phyloP scores from a whole-genome alignment of 2,888 invertebrate species.

The Leucozona laternaria region DNA sequence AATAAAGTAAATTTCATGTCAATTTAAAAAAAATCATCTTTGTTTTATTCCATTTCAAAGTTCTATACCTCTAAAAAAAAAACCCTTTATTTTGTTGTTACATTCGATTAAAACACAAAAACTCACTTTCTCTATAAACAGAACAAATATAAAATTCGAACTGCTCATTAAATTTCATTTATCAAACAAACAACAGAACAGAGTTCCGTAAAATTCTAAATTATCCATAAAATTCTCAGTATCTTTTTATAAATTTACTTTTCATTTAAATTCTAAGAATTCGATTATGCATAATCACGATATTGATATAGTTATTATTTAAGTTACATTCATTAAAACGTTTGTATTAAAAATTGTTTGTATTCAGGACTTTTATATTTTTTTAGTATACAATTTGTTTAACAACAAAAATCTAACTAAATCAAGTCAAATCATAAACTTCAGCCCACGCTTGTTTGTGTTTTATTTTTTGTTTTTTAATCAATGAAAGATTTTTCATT shows the following conservation, averaged over 20 bases:
- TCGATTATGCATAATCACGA: neutral
- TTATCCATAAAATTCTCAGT: neutral
- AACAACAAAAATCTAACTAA: neutral
- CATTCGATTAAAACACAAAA: too few relatives aligned
- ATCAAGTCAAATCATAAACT: slow-evolving; percentile 11
- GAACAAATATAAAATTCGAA: too few relatives aligned
- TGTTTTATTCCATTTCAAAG: too few relatives aligned
- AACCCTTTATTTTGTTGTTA: too few relatives aligned
- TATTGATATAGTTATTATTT: neutral
- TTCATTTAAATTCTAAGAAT: neutral
- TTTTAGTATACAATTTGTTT: neutral
- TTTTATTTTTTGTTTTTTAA: neutral
- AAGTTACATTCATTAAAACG: neutral
- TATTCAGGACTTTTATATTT: neutral
- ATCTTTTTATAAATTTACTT: neutral
- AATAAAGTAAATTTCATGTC: too few relatives aligned
- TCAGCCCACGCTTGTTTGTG: neutral
- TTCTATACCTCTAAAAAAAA: too few relatives aligned
- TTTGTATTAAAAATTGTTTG: neutral
- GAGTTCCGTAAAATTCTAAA: too few relatives aligned
- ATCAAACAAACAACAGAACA: too few relatives aligned
- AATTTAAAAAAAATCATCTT: too few relatives aligned
- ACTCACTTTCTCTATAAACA: too few relatives aligned
- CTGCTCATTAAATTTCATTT: too few relatives aligned
- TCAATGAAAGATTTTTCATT: neutral